Conservation (phyloP, 2,797 vertebrate genomes). For the Chaetodon trifasciatus region DNA sequence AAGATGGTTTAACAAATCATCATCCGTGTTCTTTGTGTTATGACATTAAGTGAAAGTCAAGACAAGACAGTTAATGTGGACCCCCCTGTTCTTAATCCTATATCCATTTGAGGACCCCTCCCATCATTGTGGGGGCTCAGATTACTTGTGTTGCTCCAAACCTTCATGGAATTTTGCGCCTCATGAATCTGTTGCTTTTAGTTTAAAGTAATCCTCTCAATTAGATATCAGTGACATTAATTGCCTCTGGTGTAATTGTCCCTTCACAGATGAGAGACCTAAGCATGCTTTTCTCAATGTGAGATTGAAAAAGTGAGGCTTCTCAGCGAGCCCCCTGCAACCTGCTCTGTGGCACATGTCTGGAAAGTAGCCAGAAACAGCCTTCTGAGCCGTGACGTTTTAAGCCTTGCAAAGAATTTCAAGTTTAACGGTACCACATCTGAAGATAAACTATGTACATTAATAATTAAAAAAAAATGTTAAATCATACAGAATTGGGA, state of each 20-base stretch:
- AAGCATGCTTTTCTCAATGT: constrained; percentile 61
- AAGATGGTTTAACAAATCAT: neutral
- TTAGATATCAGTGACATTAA: constrained; percentile 84
- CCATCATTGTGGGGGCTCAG: constrained; percentile 25
- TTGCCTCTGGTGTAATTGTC: constrained; percentile 82
- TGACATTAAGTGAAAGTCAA: constrained; percentile 33
- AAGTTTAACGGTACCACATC: constrained; percentile 49
- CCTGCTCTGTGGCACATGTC: constrained; percentile 51
- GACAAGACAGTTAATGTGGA: constrained; percentile 17
- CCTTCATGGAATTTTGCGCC: constrained; percentile 54
- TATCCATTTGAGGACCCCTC: neutral
- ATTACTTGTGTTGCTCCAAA: constrained; percentile 39
- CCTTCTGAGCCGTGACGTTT: constrained; percentile 64
- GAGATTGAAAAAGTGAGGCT: constrained; percentile 60
- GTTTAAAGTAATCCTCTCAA: constrained; percentile 82
- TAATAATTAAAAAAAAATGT: constrained; percentile 43
- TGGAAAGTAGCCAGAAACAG: constrained; percentile 71
- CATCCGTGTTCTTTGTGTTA: constrained; percentile 14
- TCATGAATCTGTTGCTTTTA: constrained; percentile 74
- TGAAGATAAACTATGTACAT: constrained; percentile 49
- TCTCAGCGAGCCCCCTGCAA: constrained; percentile 34
- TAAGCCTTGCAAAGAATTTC: constrained; percentile 61
- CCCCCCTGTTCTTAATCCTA: neutral
- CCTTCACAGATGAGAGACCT: constrained; percentile 81
- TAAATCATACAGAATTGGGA: constrained; percentile 14